Evolutionary conservation across 2,113 vertebrate species (phyloP), one percentile per base, ranked within the genome.

Genomic region (Notechis scutatus): DNA sequence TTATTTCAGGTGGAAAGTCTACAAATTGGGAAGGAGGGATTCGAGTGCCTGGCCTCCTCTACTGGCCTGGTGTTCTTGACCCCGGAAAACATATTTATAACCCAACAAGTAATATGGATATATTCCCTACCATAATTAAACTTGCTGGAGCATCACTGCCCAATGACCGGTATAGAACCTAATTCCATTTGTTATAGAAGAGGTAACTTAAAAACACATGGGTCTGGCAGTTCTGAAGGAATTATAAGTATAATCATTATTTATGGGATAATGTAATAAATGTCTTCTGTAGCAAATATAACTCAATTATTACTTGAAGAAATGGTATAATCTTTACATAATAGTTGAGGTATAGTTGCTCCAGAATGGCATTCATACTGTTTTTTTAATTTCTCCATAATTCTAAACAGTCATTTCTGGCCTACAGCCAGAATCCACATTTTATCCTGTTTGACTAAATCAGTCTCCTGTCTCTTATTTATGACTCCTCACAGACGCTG

Each of bases 1-100:
- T 95, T 97, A 81, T 29, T 54, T 29, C 95, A 99, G 99, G 97
- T 56, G 98, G 99, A 55, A 99, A 99, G 94, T 96, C 97, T 34
- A 99, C 97, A 0, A 99, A 98, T 85, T 99, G 98, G 98, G 98
- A 99, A 96, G 99, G 98, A 91, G 99, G 99, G 0, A 99, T 99
- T 95, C 98, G 98, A 24, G 97, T 99, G 5, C 99, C 98, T 0
- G 98, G 98, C 14, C 95, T 99, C 54, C 59, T 99, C 2, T 95
- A 96, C 0, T 99, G 98, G 98, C 96, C 97, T 0, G 97, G 98
- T 0, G 94, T 95, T 10, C 90, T 99, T 86, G 96, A 94, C 0
- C 90, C 95, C 0, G 97, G 98, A 59, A 90, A 81, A 15, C 47
- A 94, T 87, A 93, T 98, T 0, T 95, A 98, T 4, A 96, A 98